Evolutionary conservation across 2,888 invertebrate species (phyloP), one percentile per base, ranked within the genome.

Genomic region (Tubiluchus corallicola): DNA sequence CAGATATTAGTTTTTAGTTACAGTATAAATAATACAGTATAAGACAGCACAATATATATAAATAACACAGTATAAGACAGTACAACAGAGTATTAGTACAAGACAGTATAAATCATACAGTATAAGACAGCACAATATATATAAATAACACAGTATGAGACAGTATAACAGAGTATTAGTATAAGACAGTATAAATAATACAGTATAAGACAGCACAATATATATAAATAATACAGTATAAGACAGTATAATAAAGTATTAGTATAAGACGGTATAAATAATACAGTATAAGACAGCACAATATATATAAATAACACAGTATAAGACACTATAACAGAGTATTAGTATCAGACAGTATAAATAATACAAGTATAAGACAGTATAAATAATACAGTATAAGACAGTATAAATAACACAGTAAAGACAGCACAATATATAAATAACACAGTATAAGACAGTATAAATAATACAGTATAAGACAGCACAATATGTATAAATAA

Each of bases 161-260:
- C n/a, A 29, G n/a, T 29, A 29, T 29, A 29, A 29, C n/a, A 29
- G 9, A 9, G n/a, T 29, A 29, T 9, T 29, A 29, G n/a, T 29
- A 29, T 29, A 29, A 29, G 9, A 29, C n/a, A 29, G n/a, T 29
- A 29, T 29, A 29, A 29, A 29, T 29, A 29, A 29, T 29, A 29
- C n/a, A 29, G n/a, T 29, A 29, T 29, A 9, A 29, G 9, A 29
- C n/a, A 29, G 9, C n/a, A 29, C n/a, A 29, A 29, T 29, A 29
- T 29, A 29, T 29, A 29, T 29, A 29, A 29, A 29, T 29, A 29
- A 29, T 29, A 29, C n/a, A 29, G n/a, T 29, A 29, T 29, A 29
- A 29, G 9, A 29, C n/a, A 29, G n/a, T 29, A 29, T 29, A 29
- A 29, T 29, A 29, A 9, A 29, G n/a, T 29, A 29, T 29, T 9